These are phyloP conservation scores for Bradypodion pumilum DNA, from an alignment of 2,797 vertebrate species.

Conservation along the genomic window DNA sequence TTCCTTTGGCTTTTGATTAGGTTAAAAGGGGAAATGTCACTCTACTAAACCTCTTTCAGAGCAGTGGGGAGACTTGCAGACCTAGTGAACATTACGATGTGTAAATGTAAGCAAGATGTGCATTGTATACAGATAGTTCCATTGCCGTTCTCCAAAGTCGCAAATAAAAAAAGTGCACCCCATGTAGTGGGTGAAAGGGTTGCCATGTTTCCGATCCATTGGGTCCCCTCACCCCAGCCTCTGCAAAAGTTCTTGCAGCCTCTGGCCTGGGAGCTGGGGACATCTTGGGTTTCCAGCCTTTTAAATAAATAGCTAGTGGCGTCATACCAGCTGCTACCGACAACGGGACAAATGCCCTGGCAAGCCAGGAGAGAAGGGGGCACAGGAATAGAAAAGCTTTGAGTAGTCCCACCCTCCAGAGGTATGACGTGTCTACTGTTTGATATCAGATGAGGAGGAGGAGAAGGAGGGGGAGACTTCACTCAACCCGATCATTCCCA, in stretches of 20 bases:
- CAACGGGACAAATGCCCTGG: slow-evolving; percentile 31
- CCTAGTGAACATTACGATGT: not conserved
- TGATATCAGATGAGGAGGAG: not conserved
- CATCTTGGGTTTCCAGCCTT: slow-evolving; percentile 46
- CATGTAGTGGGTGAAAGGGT: not conserved
- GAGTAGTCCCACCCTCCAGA: slow-evolving; percentile 33
- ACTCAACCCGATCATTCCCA: not conserved
- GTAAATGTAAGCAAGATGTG: not conserved
- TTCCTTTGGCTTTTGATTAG: no score
- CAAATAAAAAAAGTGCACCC: no score
- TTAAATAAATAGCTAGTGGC: slow-evolving; percentile 54
- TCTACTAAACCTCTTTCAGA: not conserved
- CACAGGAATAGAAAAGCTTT: slow-evolving; percentile 83
- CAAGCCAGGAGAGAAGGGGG: slow-evolving; percentile 64
- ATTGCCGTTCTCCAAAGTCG: not conserved
- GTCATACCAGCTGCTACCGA: slow-evolving; percentile 50
- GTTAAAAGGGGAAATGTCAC: not conserved
- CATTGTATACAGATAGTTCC: not conserved
- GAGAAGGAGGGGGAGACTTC: not conserved
- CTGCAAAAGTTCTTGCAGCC: not conserved
- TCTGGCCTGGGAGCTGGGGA: slow-evolving; percentile 30
- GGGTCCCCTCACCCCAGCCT: not conserved
- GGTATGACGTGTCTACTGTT: slow-evolving; percentile 17
- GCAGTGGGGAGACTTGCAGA: not conserved
- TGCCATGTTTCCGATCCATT: not conserved